Conservation (phyloP, 2,797 vertebrate genomes). For the Amphiprion clarkii region DNA sequence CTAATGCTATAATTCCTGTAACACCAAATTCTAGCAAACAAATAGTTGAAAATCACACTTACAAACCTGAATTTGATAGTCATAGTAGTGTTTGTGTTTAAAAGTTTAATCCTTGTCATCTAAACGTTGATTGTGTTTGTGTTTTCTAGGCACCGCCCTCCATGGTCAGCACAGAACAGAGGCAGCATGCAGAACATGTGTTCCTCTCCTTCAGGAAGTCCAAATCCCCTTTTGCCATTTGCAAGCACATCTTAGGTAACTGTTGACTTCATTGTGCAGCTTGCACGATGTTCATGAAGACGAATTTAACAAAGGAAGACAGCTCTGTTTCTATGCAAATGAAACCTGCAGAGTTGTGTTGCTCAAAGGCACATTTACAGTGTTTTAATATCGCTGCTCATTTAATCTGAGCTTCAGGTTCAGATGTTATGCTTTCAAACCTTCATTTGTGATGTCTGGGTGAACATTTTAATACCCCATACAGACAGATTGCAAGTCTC, state of each 20-base stretch:
- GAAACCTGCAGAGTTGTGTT: background rate
- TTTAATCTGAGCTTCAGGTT: background rate
- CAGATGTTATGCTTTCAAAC: background rate
- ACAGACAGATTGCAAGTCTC: background rate
- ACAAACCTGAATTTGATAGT: too few species aligned
- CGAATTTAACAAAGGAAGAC: background rate
- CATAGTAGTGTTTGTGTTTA: too few species aligned
- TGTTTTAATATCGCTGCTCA: background rate
- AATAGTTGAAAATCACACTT: too few species aligned
- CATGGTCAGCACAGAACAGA: conserved; percentile 98
- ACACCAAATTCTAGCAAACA: too few species aligned
- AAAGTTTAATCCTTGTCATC: background rate
- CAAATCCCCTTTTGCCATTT: conserved; percentile 98
- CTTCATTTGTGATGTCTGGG: background rate
- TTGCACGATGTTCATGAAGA: background rate
- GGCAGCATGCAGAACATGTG: conserved; percentile 98
- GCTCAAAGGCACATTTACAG: too few species aligned
- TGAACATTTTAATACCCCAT: conserved; percentile 1
- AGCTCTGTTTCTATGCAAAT: background rate
- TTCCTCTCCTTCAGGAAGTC: conserved; percentile 99
- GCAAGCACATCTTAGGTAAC: conserved; percentile 98
- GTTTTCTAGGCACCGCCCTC: conserved; percentile 94
- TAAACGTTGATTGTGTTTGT: conserved; percentile 5
- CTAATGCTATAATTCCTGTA: too few species aligned
- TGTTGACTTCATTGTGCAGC: background rate